These are phyloP conservation scores for Siniperca undulata DNA, from an alignment of 2,797 vertebrate genomes.

Conservation along the genomic window DNA sequence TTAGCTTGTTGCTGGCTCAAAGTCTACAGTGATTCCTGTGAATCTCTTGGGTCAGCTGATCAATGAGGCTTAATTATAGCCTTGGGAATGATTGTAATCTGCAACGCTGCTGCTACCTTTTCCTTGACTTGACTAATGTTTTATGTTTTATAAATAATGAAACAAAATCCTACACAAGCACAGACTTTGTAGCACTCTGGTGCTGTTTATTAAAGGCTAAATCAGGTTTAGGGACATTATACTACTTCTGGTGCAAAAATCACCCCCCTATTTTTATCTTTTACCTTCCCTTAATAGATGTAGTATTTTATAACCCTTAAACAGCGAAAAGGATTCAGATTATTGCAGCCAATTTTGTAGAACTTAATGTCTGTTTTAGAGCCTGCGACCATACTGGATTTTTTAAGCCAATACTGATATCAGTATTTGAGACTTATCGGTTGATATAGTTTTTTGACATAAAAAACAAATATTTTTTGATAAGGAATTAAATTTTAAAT, in stretches of 20 bases:
- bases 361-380: neutral
- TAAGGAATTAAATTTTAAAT: neutral
- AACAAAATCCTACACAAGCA: constrained; percentile 19
- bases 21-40: constrained; percentile 68
- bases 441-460: neutral
- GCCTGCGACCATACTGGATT: neutral
- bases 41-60: constrained; percentile 73
- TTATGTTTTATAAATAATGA: constrained; percentile 41
- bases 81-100: constrained; percentile 63
- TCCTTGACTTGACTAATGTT: constrained; percentile 29
- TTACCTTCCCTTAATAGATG: neutral
- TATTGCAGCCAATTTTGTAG: neutral
- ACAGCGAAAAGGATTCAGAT: neutral
- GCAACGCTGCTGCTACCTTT: constrained; percentile 40
- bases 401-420: neutral
- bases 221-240: neutral
- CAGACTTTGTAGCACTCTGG: neutral
- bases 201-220: constrained; percentile 19
- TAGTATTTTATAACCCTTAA: constrained; percentile 12
- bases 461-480: neutral
- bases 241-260: neutral
- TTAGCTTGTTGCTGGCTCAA: constrained; percentile 55
- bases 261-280: neutral
- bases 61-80: constrained; percentile 78
- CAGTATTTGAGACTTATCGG: neutral